A percentile compares a stretch with the other conserved stretches of the same genome.
Evolutionary conservation across 2,797 vertebrate genomes (phyloP).

Genomic region (Rhadinocentrus ornatus): DNA sequence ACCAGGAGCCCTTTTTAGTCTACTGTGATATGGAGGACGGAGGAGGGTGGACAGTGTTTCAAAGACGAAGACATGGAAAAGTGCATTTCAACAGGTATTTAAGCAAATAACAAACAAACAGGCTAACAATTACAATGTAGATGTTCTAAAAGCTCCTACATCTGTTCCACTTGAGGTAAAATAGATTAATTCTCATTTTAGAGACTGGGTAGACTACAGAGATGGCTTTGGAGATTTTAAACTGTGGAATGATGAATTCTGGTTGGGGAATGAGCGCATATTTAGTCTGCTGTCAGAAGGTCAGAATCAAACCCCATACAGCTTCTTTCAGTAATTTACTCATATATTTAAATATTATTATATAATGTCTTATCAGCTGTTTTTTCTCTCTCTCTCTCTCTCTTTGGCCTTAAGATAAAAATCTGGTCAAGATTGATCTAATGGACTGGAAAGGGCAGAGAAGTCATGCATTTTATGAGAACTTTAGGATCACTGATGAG

Average conservation of each 20-base stretch:
- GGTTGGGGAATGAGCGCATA: conserved; percentile 92
- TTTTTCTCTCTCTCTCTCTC: background rate
- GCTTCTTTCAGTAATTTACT: background rate
- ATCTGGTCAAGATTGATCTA: conserved; percentile 88
- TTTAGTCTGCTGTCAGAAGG: conserved; percentile 84
- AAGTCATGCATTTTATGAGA: conserved; percentile 87
- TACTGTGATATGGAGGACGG: conserved; percentile 94
- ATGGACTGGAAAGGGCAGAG: conserved; percentile 89
- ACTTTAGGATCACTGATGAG: conserved; percentile 85
- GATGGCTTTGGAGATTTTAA: conserved; percentile 91
- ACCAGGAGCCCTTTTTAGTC: conserved; percentile 85
- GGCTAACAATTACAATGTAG: background rate
- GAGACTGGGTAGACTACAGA: conserved; percentile 92
- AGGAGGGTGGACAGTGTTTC: conserved; percentile 91
- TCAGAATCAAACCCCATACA: conserved; percentile 49
- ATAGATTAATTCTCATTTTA: conserved; percentile 55
- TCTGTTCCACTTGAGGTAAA: background rate
- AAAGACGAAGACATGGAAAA: conserved; percentile 87
- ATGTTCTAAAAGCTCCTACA: background rate
- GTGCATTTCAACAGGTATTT: conserved; percentile 89
- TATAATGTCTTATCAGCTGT: background rate
- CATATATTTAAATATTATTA: background rate
- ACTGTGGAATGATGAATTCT: conserved; percentile 89
- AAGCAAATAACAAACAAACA: background rate
- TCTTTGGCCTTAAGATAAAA: conserved; percentile 78